A percentile compares a stretch with the other conserved stretches of the same genome.
Evolutionary conservation across 2,113 vertebrate species (phyloP).

Genomic region (Rynchops niger): DNA sequence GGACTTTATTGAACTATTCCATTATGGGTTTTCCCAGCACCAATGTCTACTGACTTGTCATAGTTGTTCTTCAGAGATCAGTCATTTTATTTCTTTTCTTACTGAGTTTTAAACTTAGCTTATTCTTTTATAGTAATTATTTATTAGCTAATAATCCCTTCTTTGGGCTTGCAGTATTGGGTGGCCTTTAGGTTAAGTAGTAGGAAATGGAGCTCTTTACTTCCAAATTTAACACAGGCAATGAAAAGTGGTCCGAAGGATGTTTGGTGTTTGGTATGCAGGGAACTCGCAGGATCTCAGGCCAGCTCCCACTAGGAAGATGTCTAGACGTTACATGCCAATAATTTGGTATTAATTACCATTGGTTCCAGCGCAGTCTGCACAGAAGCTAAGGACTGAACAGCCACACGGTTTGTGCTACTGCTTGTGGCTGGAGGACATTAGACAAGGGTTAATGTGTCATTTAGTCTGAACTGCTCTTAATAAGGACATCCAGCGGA

Average conservation of each 20-base stretch:
- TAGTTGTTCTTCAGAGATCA: background rate
- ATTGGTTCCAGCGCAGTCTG: background rate
- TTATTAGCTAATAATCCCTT: constrained; percentile 47
- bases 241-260: background rate
- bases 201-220: constrained; percentile 9
- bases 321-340: constrained; percentile 31
- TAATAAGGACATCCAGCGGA: background rate
- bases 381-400: background rate
- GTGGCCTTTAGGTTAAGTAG: constrained; percentile 15
- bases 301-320: constrained; percentile 1
- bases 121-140: constrained; percentile 25
- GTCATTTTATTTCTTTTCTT: constrained; percentile 15
- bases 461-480: background rate
- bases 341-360: constrained; percentile 16
- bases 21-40: constrained; percentile 24
- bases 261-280: background rate
- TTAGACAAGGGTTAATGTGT: background rate
- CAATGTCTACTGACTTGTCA: background rate
- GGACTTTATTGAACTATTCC: constrained; percentile 11
- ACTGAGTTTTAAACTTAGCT: background rate
- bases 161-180: background rate
- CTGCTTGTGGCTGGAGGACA: background rate
- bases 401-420: background rate
- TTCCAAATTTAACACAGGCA: background rate
- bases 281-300: background rate